Evolutionary conservation across 1,140 invertebrate species (phyloP).

Genomic region (Drosophila fuyamai): DNA sequence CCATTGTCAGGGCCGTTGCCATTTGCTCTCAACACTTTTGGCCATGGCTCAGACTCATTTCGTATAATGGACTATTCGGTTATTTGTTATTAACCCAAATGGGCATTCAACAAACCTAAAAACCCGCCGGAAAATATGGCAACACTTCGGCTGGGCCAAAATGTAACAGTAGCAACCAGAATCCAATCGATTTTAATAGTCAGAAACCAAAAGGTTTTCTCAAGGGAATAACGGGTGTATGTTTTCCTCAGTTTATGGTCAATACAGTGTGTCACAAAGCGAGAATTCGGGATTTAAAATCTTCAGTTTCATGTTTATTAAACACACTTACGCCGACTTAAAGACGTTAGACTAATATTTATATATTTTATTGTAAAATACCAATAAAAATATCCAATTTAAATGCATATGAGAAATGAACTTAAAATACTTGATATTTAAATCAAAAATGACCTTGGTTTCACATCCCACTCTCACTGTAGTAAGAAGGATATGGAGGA

Average conservation of each 20-base stretch:
- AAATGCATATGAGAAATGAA: no score
- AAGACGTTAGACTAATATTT: no score
- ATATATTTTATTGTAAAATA: no score
- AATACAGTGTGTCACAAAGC: slow-evolving; percentile 1
- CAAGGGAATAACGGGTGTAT: slow-evolving; percentile 10
- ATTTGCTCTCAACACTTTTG: slow-evolving; percentile 47
- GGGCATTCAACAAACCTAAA: slow-evolving; percentile 62
- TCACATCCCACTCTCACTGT: slow-evolving; percentile 1
- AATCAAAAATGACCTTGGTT: not conserved
- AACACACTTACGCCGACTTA: no score
- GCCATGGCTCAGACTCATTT: slow-evolving; percentile 44
- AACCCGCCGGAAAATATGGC: slow-evolving; percentile 26
- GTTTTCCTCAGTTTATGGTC: slow-evolving; percentile 1
- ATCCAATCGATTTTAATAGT: slow-evolving; percentile 77
- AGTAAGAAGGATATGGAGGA: not conserved
- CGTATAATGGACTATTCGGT: slow-evolving; percentile 69
- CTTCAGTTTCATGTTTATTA: no score
- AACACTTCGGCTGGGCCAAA: slow-evolving; percentile 3
- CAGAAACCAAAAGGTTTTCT: slow-evolving; percentile 28
- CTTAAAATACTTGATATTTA: no score
- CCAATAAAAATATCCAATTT: no score
- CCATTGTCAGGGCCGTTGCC: slow-evolving; percentile 31
- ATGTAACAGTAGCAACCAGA: slow-evolving; percentile 32
- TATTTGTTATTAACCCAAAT: slow-evolving; percentile 78
- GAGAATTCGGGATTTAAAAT: not conserved